Conservation (phyloP, 1,140 invertebrate genomes). For the Dinoponera quadriceps region DNA sequence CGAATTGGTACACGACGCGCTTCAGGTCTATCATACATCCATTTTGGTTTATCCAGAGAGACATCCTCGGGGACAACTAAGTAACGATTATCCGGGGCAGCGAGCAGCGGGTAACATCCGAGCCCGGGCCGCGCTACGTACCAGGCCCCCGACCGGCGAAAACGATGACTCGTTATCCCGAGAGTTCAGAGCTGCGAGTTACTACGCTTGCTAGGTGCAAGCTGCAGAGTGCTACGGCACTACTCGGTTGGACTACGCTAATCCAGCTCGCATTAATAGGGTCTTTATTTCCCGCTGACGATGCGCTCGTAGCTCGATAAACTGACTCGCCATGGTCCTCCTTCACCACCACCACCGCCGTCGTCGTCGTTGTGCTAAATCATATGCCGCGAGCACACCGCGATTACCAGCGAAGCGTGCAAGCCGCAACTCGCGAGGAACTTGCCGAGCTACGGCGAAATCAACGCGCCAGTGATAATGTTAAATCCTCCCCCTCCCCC, state of each 20-base stretch:
- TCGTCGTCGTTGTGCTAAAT: slow-evolving; percentile 25
- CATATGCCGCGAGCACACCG: slow-evolving; percentile 45
- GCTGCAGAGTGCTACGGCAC: slow-evolving; percentile 14
- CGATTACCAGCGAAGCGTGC: slow-evolving; percentile 34
- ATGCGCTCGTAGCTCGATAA: slow-evolving; percentile 42
- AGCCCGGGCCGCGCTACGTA: too few relatives aligned
- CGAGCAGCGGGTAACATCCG: slow-evolving; percentile 20
- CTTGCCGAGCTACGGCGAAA: slow-evolving; percentile 9
- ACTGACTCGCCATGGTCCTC: slow-evolving; percentile 8
- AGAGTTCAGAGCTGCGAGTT: slow-evolving; percentile 13
- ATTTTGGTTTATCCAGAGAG: slow-evolving; percentile 3
- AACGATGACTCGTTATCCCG: slow-evolving; percentile 51
- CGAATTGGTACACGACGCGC: neutral
- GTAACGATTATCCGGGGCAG: slow-evolving; percentile 27
- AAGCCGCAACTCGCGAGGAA: slow-evolving; percentile 43
- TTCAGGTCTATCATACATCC: slow-evolving; percentile 6
- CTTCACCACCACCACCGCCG: too few relatives aligned
- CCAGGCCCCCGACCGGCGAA: slow-evolving; percentile 4
- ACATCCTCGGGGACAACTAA: slow-evolving; percentile 27
- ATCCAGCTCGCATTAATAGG: slow-evolving; percentile 59
- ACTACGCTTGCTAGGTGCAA: neutral
- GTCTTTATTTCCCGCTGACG: slow-evolving; percentile 61
- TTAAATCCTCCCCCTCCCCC: neutral
- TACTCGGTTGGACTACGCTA: slow-evolving; percentile 28
- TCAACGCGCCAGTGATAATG: slow-evolving; percentile 7